Evolutionary conservation across 2,113 vertebrate genomes (phyloP), one percentile per base, ranked within the genome.

Genomic region (Aspiorhynchus laticeps): DNA sequence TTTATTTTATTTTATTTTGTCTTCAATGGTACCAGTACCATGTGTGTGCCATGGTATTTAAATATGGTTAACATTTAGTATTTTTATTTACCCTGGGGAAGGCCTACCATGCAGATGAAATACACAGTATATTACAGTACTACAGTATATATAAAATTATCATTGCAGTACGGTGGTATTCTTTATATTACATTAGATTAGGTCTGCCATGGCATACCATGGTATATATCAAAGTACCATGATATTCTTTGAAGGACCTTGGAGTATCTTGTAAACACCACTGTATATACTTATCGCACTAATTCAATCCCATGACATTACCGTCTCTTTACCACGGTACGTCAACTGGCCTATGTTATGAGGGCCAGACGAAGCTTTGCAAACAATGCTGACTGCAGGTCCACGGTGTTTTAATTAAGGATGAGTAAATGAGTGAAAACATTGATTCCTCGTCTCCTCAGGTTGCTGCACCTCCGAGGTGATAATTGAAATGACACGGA

Each of bases 401-500:
- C 83, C n/a, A 69, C 48, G 0, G 38, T 89, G 48, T 85, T 85
- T 87, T 89, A 89, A 87, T 87, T 86, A 85, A 83, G n/a, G 59
- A 12, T n/a, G 63, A 74, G 79, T 65, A 87, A 79, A 86, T 79
- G 83, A 43, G 31, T 79, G 43, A 80, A 89, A 51, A 79, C 83
- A 82, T 75, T 63, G 33, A 46, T 86, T 76, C 38, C 63, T 83
- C 41, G 28, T 85, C 83, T 87, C 86, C 63, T 86, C 79, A 89
- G 83, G 86, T 85, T 83, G 86, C 79, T n/a, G 71, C 79, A 79
- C 83, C 81, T 86, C 74, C 51, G 79, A 89, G 87, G 83, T 83
- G 83, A 84, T 89, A 89, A 89, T 89, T 89, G 88, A 89, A 89
- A 89, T 89, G 88, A 89, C 88, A 87, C 36, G 36, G 61, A 85